Evolutionary conservation across 92 coral and sea anemone genomes (phyloP).

Genomic region (Zoanthus sociatus): DNA sequence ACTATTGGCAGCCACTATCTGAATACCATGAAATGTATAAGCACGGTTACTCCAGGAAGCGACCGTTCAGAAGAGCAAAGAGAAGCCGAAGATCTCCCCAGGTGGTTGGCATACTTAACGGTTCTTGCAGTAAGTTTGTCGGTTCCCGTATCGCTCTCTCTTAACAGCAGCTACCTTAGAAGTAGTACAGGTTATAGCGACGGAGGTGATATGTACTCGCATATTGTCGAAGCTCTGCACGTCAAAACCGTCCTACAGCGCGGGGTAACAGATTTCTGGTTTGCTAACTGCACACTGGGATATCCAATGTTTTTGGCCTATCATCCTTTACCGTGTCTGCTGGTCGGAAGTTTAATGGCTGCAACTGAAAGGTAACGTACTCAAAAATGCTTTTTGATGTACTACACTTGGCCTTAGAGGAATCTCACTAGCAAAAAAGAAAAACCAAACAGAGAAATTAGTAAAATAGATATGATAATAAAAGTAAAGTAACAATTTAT

Average conservation of each 20-base stretch:
- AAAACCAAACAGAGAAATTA: no score
- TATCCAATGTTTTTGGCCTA: slow-evolving; percentile 79
- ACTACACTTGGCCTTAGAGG: no score
- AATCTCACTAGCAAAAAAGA: no score
- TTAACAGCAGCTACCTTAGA: slow-evolving; percentile 59
- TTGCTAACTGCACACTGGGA: slow-evolving; percentile 70
- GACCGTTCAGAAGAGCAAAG: neutral
- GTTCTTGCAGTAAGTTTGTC: slow-evolving; percentile 64
- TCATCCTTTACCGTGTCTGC: slow-evolving; percentile 76
- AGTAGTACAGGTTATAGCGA: slow-evolving; percentile 67
- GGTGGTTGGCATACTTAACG: slow-evolving; percentile 68
- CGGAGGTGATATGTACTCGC: slow-evolving; percentile 83
- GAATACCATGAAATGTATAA: neutral
- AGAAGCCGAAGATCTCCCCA: slow-evolving; percentile 63
- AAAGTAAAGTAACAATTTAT: no score
- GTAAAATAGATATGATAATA: no score
- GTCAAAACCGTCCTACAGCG: slow-evolving; percentile 61
- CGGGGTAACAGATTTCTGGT: slow-evolving; percentile 80
- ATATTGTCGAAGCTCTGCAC: slow-evolving; percentile 59
- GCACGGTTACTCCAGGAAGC: neutral
- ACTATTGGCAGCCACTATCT: neutral
- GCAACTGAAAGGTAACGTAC: slow-evolving; percentile 68
- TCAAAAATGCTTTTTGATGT: neutral
- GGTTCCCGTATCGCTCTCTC: slow-evolving; percentile 57
- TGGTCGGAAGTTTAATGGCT: slow-evolving; percentile 68